Evolutionary conservation across 2,113 vertebrate genomes (phyloP).

Genomic region (Zingel zingel): DNA sequence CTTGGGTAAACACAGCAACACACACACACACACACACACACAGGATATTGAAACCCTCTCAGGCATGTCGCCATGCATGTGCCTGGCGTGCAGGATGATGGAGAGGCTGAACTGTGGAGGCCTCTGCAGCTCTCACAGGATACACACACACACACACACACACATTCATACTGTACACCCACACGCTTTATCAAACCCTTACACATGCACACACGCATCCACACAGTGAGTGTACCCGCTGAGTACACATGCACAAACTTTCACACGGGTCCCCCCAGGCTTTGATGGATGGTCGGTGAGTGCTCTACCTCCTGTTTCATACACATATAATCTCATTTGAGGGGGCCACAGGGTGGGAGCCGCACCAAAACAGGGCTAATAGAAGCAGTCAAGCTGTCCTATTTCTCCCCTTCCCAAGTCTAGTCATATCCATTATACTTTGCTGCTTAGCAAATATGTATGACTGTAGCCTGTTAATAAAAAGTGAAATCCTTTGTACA

Average conservation of each 20-base stretch:
- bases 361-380: slow-evolving; percentile 76
- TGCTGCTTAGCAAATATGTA: slow-evolving; percentile 61
- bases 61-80: slow-evolving; percentile 76
- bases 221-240: slow-evolving; percentile 62
- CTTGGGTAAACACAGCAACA: slow-evolving; percentile 61
- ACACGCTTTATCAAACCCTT: slow-evolving; percentile 59
- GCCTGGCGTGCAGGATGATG: slow-evolving; percentile 72
- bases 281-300: slow-evolving; percentile 87
- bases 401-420: slow-evolving; percentile 41
- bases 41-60: slow-evolving; percentile 83
- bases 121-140: slow-evolving; percentile 62
- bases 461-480: slow-evolving; percentile 61
- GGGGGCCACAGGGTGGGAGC: slow-evolving; percentile 72
- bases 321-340: slow-evolving; percentile 84
- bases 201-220: slow-evolving; percentile 47
- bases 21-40: slow-evolving; percentile 49
- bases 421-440: slow-evolving; percentile 69
- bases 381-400: slow-evolving; percentile 77
- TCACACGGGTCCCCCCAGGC: slow-evolving; percentile 74
- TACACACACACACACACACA: slow-evolving; percentile 39
- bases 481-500: slow-evolving; percentile 53
- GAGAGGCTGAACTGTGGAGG: slow-evolving; percentile 82
- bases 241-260: slow-evolving; percentile 70
- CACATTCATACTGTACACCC: slow-evolving; percentile 50
- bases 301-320: slow-evolving; percentile 77